Base-by-base conservation (phyloP, 2,888 invertebrate species). In the Acrobasis suavella region DNA sequence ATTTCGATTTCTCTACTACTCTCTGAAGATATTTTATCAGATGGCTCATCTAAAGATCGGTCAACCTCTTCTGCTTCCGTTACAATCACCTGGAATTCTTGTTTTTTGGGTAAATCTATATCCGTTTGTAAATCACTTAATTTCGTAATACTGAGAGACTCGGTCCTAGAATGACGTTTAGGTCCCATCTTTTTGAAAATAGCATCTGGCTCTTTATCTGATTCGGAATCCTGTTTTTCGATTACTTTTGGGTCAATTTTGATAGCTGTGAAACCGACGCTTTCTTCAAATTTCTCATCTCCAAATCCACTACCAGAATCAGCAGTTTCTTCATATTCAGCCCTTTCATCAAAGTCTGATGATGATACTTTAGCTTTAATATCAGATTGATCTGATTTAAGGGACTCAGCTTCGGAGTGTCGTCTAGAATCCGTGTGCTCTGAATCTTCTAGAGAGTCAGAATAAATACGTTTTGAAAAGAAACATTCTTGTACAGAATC, bases 401-500 rank as follows among this genome's bases (percentile, higher is more conserved):
- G 76, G 1, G 93, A 93, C 64, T 93, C 93, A 0, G 92, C 92
- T 80, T 93, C 93, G 8, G 93, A 93, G 68, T 91, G 92, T 42
- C 93, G 80, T 64, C 93, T 83, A 0, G 93, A 93, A 66, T 93
- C 93, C 0, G 91, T 86, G 51, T 92, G 90, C 69, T 93, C 93
- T 0, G 93, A 92, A 68, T 93, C 93, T 78, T 93, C 93, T 64
- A 93, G 75, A 0, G 93, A 93, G 69, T 93, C 93, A 1, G 93
- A 93, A 64, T 93, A 93, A 54, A 93, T 93, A 17, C 93, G 83
- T 72, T 93, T 93, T 0, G 93, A 93, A 69, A 93, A 93, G 78
- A 93, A 93, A 63, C 93, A 93, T 78, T 93, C 93, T 74, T 93
- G 93, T 9, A 93, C 92, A 7, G 92, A 92, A 71, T 92, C 92